Conservation (phyloP, 2,888 invertebrate species). For the Cephus runcator region DNA sequence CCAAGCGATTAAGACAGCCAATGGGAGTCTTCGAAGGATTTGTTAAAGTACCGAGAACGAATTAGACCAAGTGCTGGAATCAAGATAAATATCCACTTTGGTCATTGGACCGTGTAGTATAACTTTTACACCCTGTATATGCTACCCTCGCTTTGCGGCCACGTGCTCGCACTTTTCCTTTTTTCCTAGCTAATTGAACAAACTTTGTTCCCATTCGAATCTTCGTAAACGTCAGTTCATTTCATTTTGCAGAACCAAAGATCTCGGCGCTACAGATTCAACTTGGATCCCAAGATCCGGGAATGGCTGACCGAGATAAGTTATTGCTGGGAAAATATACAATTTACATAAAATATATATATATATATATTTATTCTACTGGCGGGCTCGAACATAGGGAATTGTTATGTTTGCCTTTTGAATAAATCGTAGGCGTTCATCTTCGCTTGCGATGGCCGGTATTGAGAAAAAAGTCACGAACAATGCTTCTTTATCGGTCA, state of each 20-base stretch:
- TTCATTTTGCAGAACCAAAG: neutral
- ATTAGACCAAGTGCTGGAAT: neutral
- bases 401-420: neutral
- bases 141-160: neutral
- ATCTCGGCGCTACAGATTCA: neutral
- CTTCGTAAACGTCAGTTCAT: neutral
- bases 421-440: neutral
- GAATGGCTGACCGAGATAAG: neutral
- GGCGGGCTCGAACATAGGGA: neutral
- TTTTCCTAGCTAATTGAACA: neutral
- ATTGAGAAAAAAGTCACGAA: neutral
- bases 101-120: neutral
- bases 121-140: neutral
- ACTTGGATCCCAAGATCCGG: neutral
- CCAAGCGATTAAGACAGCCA: neutral
- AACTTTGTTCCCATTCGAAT: neutral
- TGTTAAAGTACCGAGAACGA: neutral
- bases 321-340: neutral
- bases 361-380: neutral
- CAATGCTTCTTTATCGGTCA: neutral
- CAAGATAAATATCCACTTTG: neutral
- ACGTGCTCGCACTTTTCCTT: neutral
- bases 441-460: neutral
- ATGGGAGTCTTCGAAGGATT: neutral
- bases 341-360: neutral